Conservation (phyloP, 2,888 invertebrate species). For the Parelbella ahira region DNA sequence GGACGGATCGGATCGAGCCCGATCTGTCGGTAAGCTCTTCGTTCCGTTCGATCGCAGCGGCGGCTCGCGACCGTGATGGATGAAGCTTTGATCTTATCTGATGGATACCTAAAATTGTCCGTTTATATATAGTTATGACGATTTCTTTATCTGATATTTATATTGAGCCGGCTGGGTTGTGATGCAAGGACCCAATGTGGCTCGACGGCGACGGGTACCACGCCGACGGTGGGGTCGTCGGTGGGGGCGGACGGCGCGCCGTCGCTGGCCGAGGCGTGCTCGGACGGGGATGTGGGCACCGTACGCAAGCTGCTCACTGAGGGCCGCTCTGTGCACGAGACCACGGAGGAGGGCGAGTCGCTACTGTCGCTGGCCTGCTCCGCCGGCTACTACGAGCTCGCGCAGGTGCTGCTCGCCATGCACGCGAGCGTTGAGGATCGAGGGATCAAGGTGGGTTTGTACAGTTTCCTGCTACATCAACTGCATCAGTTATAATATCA, state of each 20-base stretch:
- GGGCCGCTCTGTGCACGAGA: slow-evolving; percentile 96
- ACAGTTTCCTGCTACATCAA: too few relatives aligned
- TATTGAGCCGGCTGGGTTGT: too few relatives aligned
- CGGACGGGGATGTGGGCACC: slow-evolving; percentile 96
- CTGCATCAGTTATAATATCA: too few relatives aligned
- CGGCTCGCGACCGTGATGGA: slow-evolving; percentile 54
- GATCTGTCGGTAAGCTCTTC: slow-evolving; percentile 39
- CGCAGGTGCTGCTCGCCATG: slow-evolving; percentile 97
- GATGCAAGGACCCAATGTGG: slow-evolving; percentile 66
- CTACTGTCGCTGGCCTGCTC: slow-evolving; percentile 97
- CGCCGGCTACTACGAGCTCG: slow-evolving; percentile 98
- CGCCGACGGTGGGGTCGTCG: slow-evolving; percentile 81
- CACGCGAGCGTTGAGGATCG: slow-evolving; percentile 98
- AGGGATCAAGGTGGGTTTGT: slow-evolving; percentile 90
- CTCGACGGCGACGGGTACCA: slow-evolving; percentile 64
- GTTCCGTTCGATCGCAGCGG: slow-evolving; percentile 57
- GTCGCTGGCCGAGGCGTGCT: slow-evolving; percentile 94
- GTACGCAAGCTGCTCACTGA: slow-evolving; percentile 95
- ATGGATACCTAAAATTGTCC: not conserved
- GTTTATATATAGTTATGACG: not conserved
- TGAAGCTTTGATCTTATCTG: slow-evolving; percentile 81
- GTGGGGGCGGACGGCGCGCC: slow-evolving; percentile 81
- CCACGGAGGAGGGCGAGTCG: slow-evolving; percentile 98
- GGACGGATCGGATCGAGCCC: slow-evolving; percentile 48
- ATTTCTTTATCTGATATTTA: too few relatives aligned